Evolutionary conservation across 2,113 vertebrate species (phyloP), one percentile per base, ranked within the genome.

Genomic region (Rhipidura dahli): DNA sequence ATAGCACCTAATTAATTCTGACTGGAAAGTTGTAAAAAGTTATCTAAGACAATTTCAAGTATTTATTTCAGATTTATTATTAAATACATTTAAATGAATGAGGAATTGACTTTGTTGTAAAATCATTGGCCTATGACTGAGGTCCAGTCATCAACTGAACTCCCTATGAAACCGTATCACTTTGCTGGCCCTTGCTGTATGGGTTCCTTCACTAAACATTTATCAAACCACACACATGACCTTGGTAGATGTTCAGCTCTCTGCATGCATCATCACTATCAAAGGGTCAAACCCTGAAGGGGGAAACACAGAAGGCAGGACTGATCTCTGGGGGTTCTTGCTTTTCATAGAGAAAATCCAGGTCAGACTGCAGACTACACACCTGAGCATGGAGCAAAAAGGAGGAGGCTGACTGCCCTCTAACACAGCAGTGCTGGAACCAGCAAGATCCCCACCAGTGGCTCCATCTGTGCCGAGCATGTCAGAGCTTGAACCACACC

Each of bases 21-120:
- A 87, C 33, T 50, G 37, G 37, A 95, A 97, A 92, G 65, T 7
- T 53, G 54, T 69, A 92, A 90, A 94, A 95, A 89, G 53, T 16
- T 75, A 21, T 53, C 37, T 54, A 20, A 90, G 76, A 82, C 9
- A 49, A 45, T 87, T 65, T 79, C 40, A 79, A 87, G 37, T 64
- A 76, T 82, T 93, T 89, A 68, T 82, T 91, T 86, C 68, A 73
- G 33, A 13, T 91, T 65, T 83, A 47, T 33, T 77, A 91, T 51
- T 84, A 82, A 56, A 33, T 37, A 72, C 64, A 27, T 53, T 5
- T 1, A 80, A 83, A 79, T 12, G 12, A 91, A 84, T 72, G n/a
- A 89, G 42, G 39, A 87, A 68, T 17, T 72, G 69, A 75, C 30
- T 21, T 21, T 90, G 44, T 35, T 63, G 78, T 53, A 68, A 87